phyloP scores from a whole-genome alignment of 2,888 invertebrate genomes.

The Microctonus aethiopoides region DNA sequence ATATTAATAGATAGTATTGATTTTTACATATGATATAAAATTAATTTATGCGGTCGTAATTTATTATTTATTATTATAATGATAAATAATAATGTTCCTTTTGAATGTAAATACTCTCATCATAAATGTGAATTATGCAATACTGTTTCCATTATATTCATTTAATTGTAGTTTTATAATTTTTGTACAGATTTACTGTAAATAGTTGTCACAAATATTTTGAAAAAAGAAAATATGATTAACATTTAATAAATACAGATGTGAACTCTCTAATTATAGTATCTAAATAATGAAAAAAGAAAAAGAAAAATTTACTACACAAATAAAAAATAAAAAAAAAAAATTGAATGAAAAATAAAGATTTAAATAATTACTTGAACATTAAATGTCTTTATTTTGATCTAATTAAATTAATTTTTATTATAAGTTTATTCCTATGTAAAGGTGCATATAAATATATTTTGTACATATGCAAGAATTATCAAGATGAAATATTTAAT shows the following conservation, averaged over 20 bases:
- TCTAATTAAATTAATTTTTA: background rate
- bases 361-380: background rate
- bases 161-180: conserved; percentile 49
- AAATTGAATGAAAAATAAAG: background rate
- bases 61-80: conserved; percentile 13
- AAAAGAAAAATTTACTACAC: background rate
- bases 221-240: too few relatives aligned
- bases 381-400: background rate
- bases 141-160: background rate
- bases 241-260: too few relatives aligned
- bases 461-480: conserved; percentile 14
- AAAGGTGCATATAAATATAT: background rate
- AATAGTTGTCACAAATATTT: conserved; percentile 47
- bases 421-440: background rate
- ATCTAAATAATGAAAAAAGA: background rate
- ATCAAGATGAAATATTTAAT: background rate
- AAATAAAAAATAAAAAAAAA: background rate
- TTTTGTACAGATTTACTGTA: conserved; percentile 58
- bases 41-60: background rate
- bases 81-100: background rate
- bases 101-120: conserved; percentile 17
- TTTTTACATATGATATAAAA: conserved; percentile 42
- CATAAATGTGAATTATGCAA: background rate
- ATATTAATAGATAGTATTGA: conserved; percentile 38
- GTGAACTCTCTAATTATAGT: background rate